A percentile compares a stretch with the other conserved stretches of the same genome.
phyloP scores from a whole-genome alignment of 2,113 vertebrate species.

The Hypocryptadius cinnamomeus region DNA sequence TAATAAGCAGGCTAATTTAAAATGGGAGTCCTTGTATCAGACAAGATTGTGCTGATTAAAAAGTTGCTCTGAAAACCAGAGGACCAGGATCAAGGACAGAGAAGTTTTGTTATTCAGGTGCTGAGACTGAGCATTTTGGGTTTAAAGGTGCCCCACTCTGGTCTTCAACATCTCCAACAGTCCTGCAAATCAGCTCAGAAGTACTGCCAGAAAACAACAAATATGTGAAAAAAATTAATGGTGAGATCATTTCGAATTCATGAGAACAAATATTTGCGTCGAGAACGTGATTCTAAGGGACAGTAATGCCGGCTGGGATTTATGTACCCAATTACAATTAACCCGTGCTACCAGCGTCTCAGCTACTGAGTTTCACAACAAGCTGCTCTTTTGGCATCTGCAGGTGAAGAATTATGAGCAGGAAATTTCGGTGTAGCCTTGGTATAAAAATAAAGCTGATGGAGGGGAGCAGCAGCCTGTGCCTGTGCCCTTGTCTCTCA shows the following conservation, averaged over 20 bases:
- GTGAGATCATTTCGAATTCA: background rate
- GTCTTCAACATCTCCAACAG: background rate
- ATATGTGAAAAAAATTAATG: background rate
- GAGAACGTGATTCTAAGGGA: rapidly evolving
- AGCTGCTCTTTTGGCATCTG: background rate
- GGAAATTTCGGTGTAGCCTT: background rate
- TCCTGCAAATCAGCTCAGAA: background rate
- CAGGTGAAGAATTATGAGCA: background rate
- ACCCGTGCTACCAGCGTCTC: background rate
- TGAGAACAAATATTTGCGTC: background rate
- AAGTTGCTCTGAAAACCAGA: background rate
- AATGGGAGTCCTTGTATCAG: background rate
- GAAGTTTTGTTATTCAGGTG: background rate
- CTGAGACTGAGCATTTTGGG: background rate
- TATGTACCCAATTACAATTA: background rate
- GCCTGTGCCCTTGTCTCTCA: conserved; percentile 1
- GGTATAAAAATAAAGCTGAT: background rate
- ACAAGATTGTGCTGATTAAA: background rate
- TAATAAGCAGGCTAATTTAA: background rate
- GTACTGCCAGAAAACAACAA: background rate
- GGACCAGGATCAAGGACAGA: background rate
- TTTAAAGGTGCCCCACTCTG: background rate
- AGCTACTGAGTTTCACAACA: background rate
- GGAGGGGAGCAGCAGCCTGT: background rate
- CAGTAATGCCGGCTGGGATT: background rate